Base-by-base conservation (phyloP, 2,888 invertebrate species). In the Limnephilus lunatus region DNA sequence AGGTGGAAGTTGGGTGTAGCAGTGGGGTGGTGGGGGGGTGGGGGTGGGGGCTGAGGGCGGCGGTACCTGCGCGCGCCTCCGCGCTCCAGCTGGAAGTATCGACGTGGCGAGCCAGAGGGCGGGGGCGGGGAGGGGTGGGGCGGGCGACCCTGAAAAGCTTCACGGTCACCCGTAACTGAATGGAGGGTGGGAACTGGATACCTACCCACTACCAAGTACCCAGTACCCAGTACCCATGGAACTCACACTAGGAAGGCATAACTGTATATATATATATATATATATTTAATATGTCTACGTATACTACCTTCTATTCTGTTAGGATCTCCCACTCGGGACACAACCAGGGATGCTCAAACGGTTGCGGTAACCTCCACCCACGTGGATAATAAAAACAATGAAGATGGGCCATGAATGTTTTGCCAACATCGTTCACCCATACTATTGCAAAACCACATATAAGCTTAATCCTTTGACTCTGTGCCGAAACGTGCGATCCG, bases 101-200 rank as follows among this genome's bases (percentile, higher is more conserved):
- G 88, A 88, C 88, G 88, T 53, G 88, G 15, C n/a, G 9, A 68
- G 68, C 9, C 68, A 12, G 32, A 2, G 32, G 32, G 85, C 25
- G 11, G 30, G 44, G 86, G 44, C 5, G 44, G 12, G n/a, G 44
- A 1, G 19, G 68, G 68, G n/a, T 5, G 25, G n/a, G 68, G 32
- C 9, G 68, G 30, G 31, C 88, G 53, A 30, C 88, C 88, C 88
- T 88, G 88, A 88, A 88, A 68, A 53, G 30, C 88, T 88, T 88
- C 88, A 88, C 88, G 88, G 88, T 88, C 88, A 88, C 88, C 88
- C 88, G 88, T 25, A 14, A 9, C 68, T 53, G 53, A 53, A 53
- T 53, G 68, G 88, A 30, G n/a, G 53, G 48, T 44, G 53, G 88
- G 68, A n/a, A 25, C 31, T 32, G 82, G 82, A 31, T 15, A 32